These are phyloP conservation scores for Radopholus similis DNA, from an alignment of 1,140 invertebrate species.

Conservation along the genomic window DNA sequence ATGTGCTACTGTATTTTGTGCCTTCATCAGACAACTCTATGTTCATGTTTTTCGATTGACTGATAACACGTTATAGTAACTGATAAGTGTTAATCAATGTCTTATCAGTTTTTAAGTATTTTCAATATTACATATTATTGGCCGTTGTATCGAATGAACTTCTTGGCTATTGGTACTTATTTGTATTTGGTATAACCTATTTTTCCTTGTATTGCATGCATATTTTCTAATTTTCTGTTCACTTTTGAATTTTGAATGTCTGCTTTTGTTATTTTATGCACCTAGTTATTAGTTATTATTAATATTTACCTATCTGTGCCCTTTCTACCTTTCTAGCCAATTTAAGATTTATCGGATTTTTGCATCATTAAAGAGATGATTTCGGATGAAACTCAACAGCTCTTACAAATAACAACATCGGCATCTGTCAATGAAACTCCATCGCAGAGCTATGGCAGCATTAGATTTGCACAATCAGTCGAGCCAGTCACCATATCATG, in stretches of 20 bases:
- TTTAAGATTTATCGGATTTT: not conserved
- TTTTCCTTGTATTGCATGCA: too few species aligned
- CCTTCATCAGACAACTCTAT: too few species aligned
- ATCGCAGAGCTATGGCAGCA: not conserved
- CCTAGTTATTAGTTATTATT: not conserved
- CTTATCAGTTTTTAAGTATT: too few species aligned
- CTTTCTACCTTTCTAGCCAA: not conserved
- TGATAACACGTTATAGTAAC: too few species aligned
- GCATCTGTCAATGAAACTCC: not conserved
- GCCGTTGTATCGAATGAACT: too few species aligned
- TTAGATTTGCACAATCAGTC: not conserved
- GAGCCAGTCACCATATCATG: constrained; percentile 20
- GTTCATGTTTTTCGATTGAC: too few species aligned
- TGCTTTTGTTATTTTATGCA: not conserved
- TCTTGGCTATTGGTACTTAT: too few species aligned
- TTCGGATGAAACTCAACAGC: not conserved
- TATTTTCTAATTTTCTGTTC: not conserved
- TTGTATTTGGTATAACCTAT: too few species aligned
- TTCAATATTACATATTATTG: too few species aligned
- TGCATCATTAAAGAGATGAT: not conserved
- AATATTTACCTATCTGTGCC: not conserved
- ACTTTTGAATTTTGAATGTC: not conserved
- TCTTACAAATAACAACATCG: not conserved
- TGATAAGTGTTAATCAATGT: too few species aligned
- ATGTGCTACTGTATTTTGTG: too few species aligned